Evolutionary conservation across 2,888 invertebrate genomes (phyloP).

Genomic region (Xestia ashworthii): DNA sequence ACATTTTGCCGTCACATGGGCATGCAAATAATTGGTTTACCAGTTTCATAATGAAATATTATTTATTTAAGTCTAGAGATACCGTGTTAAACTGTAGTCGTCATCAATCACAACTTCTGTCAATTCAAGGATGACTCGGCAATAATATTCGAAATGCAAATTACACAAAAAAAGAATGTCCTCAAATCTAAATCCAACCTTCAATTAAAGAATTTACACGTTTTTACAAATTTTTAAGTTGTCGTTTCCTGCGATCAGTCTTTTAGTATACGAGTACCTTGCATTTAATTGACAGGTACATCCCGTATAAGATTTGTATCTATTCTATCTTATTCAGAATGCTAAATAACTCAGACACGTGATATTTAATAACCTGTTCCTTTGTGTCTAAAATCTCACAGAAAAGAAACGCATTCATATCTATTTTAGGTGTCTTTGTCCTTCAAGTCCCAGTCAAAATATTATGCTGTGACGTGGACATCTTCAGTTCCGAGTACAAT

Average conservation of each 20-base stretch:
- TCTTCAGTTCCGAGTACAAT: conserved; percentile 25
- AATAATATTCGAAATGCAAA: conserved; percentile 3
- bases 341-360: not conserved
- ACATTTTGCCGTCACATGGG: too few relatives aligned
- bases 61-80: not conserved
- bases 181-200: conserved; percentile 15
- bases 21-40: too few relatives aligned
- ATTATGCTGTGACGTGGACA: conserved; percentile 26
- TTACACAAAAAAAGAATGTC: conserved; percentile 7
- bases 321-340: too few relatives aligned
- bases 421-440: conserved; percentile 26
- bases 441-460: conserved; percentile 17
- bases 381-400: conserved; percentile 20
- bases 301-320: conserved; percentile 14
- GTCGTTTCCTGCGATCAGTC: conserved; percentile 25
- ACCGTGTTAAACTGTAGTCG: not conserved
- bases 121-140: conserved; percentile 2
- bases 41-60: too few relatives aligned
- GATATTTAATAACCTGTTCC: conserved; percentile 29
- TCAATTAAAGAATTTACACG: not conserved
- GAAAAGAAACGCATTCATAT: conserved; percentile 19
- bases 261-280: conserved; percentile 4
- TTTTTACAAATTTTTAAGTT: conserved; percentile 5
- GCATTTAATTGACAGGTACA: conserved; percentile 16
- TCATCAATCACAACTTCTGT: conserved; percentile 2